Conservation (phyloP, 92 coral and sea anemone species). For the Chrysogorgia sp. region DNA sequence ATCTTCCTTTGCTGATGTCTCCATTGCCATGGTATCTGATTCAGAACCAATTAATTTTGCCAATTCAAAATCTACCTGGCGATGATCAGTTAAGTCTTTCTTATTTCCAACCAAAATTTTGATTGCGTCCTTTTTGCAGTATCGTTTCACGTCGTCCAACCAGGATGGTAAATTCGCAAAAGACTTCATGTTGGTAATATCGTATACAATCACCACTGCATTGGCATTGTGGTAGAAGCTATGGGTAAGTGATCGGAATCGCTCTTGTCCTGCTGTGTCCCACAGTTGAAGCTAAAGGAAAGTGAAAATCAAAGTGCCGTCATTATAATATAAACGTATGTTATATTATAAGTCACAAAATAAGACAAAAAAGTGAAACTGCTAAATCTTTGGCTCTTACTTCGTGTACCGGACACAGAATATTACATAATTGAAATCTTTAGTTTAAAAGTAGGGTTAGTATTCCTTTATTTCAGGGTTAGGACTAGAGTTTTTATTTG, state of each 20-base stretch:
- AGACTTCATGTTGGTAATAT: constrained; percentile 82
- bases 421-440: too few relatives aligned
- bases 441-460: too few relatives aligned
- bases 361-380: too few relatives aligned
- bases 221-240: constrained; percentile 96
- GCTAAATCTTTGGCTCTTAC: too few relatives aligned
- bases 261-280: constrained; percentile 99
- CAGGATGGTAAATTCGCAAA: constrained; percentile 87
- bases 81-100: constrained; percentile 71
- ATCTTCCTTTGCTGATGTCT: constrained; percentile 96
- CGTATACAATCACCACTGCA: constrained; percentile 90
- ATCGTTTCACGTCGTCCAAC: constrained; percentile 89
- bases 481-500: too few relatives aligned
- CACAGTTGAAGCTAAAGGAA: constrained; percentile 84
- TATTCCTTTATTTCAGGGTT: too few relatives aligned
- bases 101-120: constrained; percentile 93
- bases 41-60: constrained; percentile 77
- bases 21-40: constrained; percentile 83
- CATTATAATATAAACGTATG: too few relatives aligned
- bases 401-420: too few relatives aligned
- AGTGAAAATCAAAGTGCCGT: background rate
- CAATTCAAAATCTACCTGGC: constrained; percentile 77
- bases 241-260: constrained; percentile 95
- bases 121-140: constrained; percentile 84
- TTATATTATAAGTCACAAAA: too few relatives aligned